These are phyloP conservation scores for Dolomedes plantarius DNA, from an alignment of 2,888 invertebrate genomes.

Conservation along the genomic window DNA sequence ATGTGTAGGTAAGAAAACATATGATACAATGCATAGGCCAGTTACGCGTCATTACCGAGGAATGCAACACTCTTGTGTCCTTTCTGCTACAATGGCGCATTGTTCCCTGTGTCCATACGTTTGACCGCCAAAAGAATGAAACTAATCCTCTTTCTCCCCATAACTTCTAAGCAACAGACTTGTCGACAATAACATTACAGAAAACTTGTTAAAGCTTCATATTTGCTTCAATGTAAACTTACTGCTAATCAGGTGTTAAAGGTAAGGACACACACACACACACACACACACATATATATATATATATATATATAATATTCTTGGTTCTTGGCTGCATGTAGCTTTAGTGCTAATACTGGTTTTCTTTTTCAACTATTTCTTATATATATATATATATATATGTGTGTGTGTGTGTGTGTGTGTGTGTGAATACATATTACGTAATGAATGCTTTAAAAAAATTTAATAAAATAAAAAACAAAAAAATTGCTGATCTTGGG, in stretches of 20 bases:
- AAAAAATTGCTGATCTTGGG: too few species aligned
- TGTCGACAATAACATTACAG: not conserved
- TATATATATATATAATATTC: too few species aligned
- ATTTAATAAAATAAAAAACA: too few species aligned
- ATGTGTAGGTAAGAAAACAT: conserved; percentile 1
- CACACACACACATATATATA: too few species aligned
- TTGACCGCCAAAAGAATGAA: conserved; percentile 30
- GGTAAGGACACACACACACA: too few species aligned
- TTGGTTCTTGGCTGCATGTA: too few species aligned
- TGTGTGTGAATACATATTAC: too few species aligned
- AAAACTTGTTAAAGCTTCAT: not conserved
- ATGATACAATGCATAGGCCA: conserved; percentile 13
- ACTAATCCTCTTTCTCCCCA: not conserved
- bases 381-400: too few species aligned
- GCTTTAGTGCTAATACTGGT: too few species aligned
- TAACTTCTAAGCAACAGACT: not conserved
- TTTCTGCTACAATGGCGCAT: conserved; percentile 18
- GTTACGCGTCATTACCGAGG: conserved; percentile 14
- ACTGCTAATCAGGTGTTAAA: not conserved
- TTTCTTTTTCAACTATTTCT: too few species aligned
- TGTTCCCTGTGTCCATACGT: not conserved
- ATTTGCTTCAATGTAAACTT: conserved; percentile 1
- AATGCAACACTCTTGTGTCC: not conserved
- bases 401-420: too few species aligned
- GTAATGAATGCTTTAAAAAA: too few species aligned